phyloP scores from a whole-genome alignment of 1,140 invertebrate genomes.

The Bombus balteatus region DNA sequence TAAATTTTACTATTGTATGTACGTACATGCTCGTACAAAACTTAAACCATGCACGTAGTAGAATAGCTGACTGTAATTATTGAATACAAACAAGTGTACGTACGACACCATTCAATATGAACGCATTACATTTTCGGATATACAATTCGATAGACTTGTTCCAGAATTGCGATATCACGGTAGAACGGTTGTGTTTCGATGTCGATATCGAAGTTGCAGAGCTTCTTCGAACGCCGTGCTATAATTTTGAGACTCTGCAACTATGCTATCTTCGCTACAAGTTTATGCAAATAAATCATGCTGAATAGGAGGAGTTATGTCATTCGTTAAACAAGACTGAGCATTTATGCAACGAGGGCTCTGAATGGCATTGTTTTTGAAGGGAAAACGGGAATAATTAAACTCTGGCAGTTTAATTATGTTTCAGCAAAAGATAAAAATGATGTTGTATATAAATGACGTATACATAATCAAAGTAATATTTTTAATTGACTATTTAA shows the following conservation, averaged over 20 bases:
- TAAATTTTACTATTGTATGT: too few relatives aligned
- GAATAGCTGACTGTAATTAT: not conserved
- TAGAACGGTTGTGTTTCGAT: not conserved
- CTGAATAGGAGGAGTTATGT: not conserved
- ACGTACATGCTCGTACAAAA: too few relatives aligned
- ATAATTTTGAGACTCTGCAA: not conserved
- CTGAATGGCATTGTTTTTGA: not conserved
- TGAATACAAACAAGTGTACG: not conserved
- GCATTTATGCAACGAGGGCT: not conserved
- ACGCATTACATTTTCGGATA: not conserved
- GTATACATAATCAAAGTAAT: too few relatives aligned
- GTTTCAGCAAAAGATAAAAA: not conserved
- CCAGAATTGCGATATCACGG: not conserved
- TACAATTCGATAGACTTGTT: not conserved
- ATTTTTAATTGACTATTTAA: not conserved
- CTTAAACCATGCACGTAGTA: not conserved
- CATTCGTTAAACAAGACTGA: not conserved
- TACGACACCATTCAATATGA: not conserved
- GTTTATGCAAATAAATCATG: not conserved
- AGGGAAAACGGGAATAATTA: not conserved
- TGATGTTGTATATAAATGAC: not conserved
- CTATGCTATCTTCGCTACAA: not conserved
- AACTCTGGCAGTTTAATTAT: not conserved
- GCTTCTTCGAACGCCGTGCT: not conserved
- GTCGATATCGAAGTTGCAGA: not conserved